Evolutionary conservation across 1,140 invertebrate genomes (phyloP), one percentile per base, ranked within the genome.

Genomic region (Oppia nitens): DNA sequence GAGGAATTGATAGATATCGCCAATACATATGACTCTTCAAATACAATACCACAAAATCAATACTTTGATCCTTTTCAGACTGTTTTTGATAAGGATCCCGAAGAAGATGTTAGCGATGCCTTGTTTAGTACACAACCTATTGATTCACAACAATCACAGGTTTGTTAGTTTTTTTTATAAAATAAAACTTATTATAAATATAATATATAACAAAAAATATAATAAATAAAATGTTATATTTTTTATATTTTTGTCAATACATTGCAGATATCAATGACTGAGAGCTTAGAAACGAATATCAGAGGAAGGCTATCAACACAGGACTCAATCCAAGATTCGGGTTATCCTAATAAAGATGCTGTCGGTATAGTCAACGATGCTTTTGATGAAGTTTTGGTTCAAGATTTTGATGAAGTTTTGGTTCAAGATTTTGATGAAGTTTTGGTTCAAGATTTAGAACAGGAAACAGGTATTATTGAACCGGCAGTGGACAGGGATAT

Each of bases 31-130:
- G 6, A 25, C 20, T 11, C 20, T 12, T 12, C 20, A 25, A 20
- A 51, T 24, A 25, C 49, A 21, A 47, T 47, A 47, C 14, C 12
- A 23, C 20, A 11, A 21, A 23, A 20, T 20, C 12, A 20, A n/a
- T 45, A 47, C 25, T 61, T 61, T 53, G 60, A 61, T 57, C 60
- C 60, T 17, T 61, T 61, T 28, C n/a, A 40, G 2, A 57, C 54
- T 20, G 60, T 61, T 1, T 26, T 61, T 12, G 60, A 57, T 24
- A 52, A 53, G 28, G 48, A 57, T 40, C 12, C 55, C 17, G 45
- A 51, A 51, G 49, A 51, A 4, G 47, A 21, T 47, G 49, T 23
- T 11, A 51, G 25, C 23, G 20, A 51, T 20, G 49, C 20, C 25
- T 20, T 23, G 24, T 23, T 51, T 51, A 11, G 14, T 17, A 20